Percentiles rank a stretch among this genome's conserved stretches.
Conservation (phyloP, 2,888 invertebrate genomes). For the Xestobium rufovillosum region DNA sequence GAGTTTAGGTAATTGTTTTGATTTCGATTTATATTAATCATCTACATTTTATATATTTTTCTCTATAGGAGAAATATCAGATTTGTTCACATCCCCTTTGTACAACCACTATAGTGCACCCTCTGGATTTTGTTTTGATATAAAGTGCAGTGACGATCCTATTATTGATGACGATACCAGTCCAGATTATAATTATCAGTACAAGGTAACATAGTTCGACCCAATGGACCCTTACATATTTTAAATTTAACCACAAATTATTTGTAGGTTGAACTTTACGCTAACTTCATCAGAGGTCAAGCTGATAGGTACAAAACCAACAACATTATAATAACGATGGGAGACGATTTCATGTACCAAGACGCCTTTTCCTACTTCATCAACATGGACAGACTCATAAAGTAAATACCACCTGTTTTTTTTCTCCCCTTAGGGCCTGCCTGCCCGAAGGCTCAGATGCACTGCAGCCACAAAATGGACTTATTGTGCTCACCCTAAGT, state of each 20-base stretch:
- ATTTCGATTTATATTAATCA: no score
- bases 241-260: no score
- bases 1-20: conserved; percentile 50
- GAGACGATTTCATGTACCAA: conserved; percentile 57
- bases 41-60: no score
- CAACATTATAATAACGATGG: conserved; percentile 59
- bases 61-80: conserved; percentile 43
- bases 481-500: no score
- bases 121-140: conserved; percentile 55
- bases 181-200: conserved; percentile 50
- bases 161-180: conserved; percentile 50
- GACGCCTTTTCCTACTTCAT: conserved; percentile 51
- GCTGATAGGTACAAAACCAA: conserved; percentile 45
- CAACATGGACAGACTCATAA: conserved; percentile 51
- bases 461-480: no score
- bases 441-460: no score
- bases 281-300: conserved; percentile 30
- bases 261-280: conserved; percentile 32
- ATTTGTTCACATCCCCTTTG: conserved; percentile 23
- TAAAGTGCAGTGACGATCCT: conserved; percentile 46
- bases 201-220: no score
- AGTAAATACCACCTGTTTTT: no score
- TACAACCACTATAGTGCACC: conserved; percentile 49
- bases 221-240: no score
- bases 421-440: no score